Base-by-base conservation (phyloP, 37 sponge, comb jelly and placozoan species). In the Beroe ovata region DNA sequence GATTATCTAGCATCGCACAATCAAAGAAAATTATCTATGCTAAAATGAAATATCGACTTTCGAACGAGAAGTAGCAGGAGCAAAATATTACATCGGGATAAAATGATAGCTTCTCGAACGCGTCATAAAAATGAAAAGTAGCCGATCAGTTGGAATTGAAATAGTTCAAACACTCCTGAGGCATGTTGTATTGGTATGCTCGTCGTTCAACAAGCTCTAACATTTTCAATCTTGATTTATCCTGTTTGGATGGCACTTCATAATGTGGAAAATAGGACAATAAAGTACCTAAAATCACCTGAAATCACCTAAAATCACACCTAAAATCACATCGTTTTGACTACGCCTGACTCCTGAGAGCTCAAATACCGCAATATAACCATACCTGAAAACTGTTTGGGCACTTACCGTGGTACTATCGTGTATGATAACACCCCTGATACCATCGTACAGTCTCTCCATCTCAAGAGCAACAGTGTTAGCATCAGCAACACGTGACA, bases 401-500 rank as follows among this genome's bases (percentile, higher is more conserved):
- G 11, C 3, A 66, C 69, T 66, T 16, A 66, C 69, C 11, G 69
- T 29, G 34, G 69, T 66, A 16, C 69, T 66, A 32, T 66, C 69
- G 36, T 66, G 69, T 2, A 66, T 66, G 36, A 66, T 30, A 33
- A 66, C 34, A 11, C 69, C 69, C 36, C 69, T 66, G 69, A 66
- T 66, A 1, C 30, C 30, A 33, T 66, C 69, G 69, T 66, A 66
- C 35, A 66, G 30, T 25, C 36, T 26, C 16, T 66, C 69, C 36
- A 66, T 2, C 69, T 66, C 69, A 0, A 25, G 35, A 29, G 69
- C 33, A 32, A 33, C 36, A 11, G 25, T 1, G 25, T 37, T 30
- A 1, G 32, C 69, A 4, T 61, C 26, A 32, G 69, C 69, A 11
- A 66, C 35, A 18, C 18, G 36, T 29, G 29, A 6, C 30, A 66